phyloP scores from a whole-genome alignment of 2,113 vertebrate genomes.

The Macquaria ambigua region DNA sequence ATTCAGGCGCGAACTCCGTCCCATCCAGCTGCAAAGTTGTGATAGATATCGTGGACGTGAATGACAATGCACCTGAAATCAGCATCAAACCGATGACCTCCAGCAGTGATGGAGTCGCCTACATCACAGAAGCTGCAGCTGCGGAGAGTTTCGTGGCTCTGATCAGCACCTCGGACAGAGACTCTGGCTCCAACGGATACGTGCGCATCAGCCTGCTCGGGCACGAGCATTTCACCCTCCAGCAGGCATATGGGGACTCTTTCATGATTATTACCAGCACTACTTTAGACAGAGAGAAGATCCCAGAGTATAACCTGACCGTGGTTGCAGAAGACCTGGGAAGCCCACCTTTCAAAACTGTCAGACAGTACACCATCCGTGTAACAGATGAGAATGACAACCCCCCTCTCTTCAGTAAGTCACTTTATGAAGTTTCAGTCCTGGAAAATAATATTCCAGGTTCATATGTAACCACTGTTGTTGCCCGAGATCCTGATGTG shows the following conservation, averaged over 20 bases:
- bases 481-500: conserved; percentile 81
- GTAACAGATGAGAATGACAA: conserved; percentile 87
- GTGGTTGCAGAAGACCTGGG: conserved; percentile 85
- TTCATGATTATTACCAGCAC: conserved; percentile 84
- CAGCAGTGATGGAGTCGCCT: conserved; percentile 81
- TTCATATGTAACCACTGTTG: conserved; percentile 82
- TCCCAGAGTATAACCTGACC: conserved; percentile 85
- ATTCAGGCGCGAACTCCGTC: conserved; percentile 73
- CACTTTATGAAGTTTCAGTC: conserved; percentile 82
- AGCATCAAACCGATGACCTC: conserved; percentile 86
- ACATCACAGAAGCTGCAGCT: conserved; percentile 85
- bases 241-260: conserved; percentile 84
- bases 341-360: conserved; percentile 81
- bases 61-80: conserved; percentile 86
- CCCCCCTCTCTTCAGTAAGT: conserved; percentile 80
- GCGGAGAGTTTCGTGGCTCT: conserved; percentile 86
- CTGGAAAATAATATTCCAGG: conserved; percentile 86
- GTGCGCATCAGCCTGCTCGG: conserved; percentile 82
- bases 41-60: conserved; percentile 84
- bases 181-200: conserved; percentile 85
- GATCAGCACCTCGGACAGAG: conserved; percentile 85
- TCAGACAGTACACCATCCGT: conserved; percentile 82
- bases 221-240: conserved; percentile 83
- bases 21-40: conserved; percentile 79
- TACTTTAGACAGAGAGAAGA: conserved; percentile 82